A percentile compares a stretch with the other conserved stretches of the same genome.
phyloP scores from a whole-genome alignment of 2,888 invertebrate genomes.

The Amphipyra berbera region DNA sequence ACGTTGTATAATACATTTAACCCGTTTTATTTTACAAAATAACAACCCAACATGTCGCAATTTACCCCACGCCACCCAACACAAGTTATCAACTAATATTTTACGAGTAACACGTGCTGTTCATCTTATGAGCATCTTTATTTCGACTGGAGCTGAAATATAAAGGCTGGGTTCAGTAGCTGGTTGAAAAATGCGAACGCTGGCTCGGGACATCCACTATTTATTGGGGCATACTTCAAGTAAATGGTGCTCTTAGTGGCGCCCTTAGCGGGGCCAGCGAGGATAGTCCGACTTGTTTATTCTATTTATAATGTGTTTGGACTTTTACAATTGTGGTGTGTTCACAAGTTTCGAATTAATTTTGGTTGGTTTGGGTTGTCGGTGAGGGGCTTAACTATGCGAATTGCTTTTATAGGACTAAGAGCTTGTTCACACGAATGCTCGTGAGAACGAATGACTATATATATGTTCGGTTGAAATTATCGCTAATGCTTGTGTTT shows the following conservation, averaged over 20 bases:
- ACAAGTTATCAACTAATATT: slow-evolving; percentile 41
- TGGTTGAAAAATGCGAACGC: slow-evolving; percentile 72
- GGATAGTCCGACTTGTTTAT: slow-evolving; percentile 67
- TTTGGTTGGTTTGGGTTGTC: slow-evolving; percentile 7
- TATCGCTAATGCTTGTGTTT: no score
- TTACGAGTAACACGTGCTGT: slow-evolving; percentile 48
- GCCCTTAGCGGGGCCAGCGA: slow-evolving; percentile 46
- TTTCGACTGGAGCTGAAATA: slow-evolving; percentile 55
- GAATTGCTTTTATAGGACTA: no score
- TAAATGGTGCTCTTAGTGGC: slow-evolving; percentile 74
- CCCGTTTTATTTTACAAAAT: not conserved
- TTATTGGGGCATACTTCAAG: slow-evolving; percentile 80
- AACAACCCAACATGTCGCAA: not conserved
- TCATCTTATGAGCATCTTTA: slow-evolving; percentile 54
- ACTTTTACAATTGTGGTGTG: slow-evolving; percentile 51
- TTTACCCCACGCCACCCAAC: not conserved
- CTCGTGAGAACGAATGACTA: no score
- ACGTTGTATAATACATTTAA: no score
- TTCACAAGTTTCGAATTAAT: slow-evolving; percentile 39
- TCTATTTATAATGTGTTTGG: slow-evolving; percentile 65
- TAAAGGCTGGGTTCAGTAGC: slow-evolving; percentile 63
- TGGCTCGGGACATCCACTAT: slow-evolving; percentile 66
- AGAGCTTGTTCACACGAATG: no score
- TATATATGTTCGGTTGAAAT: no score
- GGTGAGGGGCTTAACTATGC: no score